phyloP scores from a whole-genome alignment of 1,140 invertebrate genomes.

The Scaptodrosophila lebanonensis region DNA sequence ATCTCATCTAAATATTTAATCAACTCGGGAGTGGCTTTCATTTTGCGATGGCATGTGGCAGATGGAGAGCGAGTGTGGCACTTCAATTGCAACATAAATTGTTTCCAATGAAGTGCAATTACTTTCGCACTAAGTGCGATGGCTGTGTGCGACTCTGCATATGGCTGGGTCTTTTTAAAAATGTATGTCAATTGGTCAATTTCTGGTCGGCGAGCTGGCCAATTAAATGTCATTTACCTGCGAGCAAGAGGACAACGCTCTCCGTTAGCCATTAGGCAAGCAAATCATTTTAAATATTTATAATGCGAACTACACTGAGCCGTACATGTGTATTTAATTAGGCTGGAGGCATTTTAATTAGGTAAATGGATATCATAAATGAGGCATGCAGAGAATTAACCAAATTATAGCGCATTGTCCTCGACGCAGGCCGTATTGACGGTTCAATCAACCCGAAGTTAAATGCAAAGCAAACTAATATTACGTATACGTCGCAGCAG shows the following conservation, averaged over 20 bases:
- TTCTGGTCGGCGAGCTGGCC: slow-evolving; percentile 47
- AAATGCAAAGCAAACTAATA: slow-evolving; percentile 56
- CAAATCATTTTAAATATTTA: slow-evolving; percentile 56
- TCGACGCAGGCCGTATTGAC: slow-evolving; percentile 57
- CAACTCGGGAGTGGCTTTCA: slow-evolving; percentile 11
- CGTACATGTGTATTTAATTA: too few species aligned
- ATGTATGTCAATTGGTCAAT: slow-evolving; percentile 75
- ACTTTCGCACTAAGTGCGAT: too few species aligned
- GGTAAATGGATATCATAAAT: slow-evolving; percentile 63
- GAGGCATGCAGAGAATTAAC: slow-evolving; percentile 54
- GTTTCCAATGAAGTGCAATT: slow-evolving; percentile 53
- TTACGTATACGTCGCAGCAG: slow-evolving; percentile 63
- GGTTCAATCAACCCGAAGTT: slow-evolving; percentile 60
- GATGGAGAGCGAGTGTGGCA: too few species aligned
- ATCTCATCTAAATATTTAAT: slow-evolving; percentile 59
- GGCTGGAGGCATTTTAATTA: slow-evolving; percentile 68
- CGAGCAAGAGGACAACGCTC: slow-evolving; percentile 9
- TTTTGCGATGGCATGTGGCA: slow-evolving; percentile 7
- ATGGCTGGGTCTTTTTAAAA: slow-evolving; percentile 53
- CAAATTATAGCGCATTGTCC: slow-evolving; percentile 61
- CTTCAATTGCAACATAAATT: slow-evolving; percentile 17
- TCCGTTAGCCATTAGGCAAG: slow-evolving; percentile 37
- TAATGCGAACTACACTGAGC: slow-evolving; percentile 25
- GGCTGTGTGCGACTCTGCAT: too few species aligned
- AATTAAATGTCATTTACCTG: slow-evolving; percentile 74